Percentiles rank a stretch among this genome's conserved stretches.
Evolutionary conservation across 2,888 invertebrate species (phyloP).

Genomic region (Pharmacophagus antenor): DNA sequence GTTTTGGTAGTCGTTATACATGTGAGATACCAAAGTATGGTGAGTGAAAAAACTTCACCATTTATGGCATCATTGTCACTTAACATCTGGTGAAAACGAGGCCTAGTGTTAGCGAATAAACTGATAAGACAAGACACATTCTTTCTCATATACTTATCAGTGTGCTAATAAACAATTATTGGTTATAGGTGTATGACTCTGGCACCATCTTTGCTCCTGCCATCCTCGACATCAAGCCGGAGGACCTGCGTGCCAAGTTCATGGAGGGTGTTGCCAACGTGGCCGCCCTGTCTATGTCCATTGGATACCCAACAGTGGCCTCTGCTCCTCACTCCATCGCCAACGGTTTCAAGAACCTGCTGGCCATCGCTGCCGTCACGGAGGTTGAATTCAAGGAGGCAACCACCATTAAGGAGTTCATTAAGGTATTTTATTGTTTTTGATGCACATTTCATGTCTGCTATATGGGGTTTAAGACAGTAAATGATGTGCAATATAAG

Average conservation of each 20-base stretch:
- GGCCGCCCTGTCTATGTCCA: conserved; percentile 94
- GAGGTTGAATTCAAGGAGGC: conserved; percentile 98
- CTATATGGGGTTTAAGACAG: not conserved
- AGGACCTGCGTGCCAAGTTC: conserved; percentile 95
- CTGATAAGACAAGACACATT: too few species aligned
- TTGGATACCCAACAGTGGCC: conserved; percentile 97
- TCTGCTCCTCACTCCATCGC: conserved; percentile 98
- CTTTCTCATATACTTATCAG: too few species aligned
- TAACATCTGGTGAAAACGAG: too few species aligned
- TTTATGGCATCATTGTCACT: too few species aligned
- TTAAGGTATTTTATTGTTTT: conserved; percentile 82
- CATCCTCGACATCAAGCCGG: conserved; percentile 98
- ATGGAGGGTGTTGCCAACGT: conserved; percentile 96
- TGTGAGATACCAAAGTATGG: too few species aligned
- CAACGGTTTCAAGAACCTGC: conserved; percentile 98
- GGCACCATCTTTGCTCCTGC: conserved; percentile 98
- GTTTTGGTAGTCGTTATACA: too few species aligned
- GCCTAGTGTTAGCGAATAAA: too few species aligned
- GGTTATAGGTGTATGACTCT: conserved; percentile 95
- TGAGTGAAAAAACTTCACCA: too few species aligned
- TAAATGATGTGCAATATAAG: too few species aligned
- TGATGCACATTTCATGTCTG: not conserved
- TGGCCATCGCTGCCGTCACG: conserved; percentile 97
- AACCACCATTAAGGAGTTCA: conserved; percentile 93
- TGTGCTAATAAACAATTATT: not conserved